Base-by-base conservation (phyloP, 2,888 invertebrate genomes). In the Leptinotarsa tumamoca region DNA sequence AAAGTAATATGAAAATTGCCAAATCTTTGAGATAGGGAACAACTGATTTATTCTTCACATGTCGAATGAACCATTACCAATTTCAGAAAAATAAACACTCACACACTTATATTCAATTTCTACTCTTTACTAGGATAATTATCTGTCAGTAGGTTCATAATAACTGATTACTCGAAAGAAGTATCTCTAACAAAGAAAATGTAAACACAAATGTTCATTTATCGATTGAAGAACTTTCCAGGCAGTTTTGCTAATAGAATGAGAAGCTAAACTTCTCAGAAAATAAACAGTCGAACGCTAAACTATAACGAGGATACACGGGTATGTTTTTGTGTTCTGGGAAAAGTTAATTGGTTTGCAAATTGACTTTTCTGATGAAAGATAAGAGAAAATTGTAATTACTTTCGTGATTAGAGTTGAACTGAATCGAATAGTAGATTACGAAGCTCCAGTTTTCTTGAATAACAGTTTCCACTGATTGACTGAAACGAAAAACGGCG, bases 341-440 rank as follows among this genome's bases (percentile, higher is more conserved):
- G 75, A 71, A 71, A 81, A 83, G 72, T 80, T 81, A 83, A 83
- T 83, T 81, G 83, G 81, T 82, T 83, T 81, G 80, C 81, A 81
- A 81, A 83, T 83, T 77, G 81, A 80, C 80, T 79, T 82, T 82
- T 82, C 84, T 82, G 86, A 86, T 87, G 79, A 78, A 80, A 82
- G 86, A 86, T 86, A 85, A 87, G 85, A 86, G 86, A 85, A 86
- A 85, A 84, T 83, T 83, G 85, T 86, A 87, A 87, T 87, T 87
- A 87, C 85, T 87, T 87, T 86, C 85, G 80, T 84, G 85, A 86
- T 86, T 86, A 81, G 82, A 78, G 81, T 79, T 82, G 83, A 83
- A 84, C 78, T 82, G 82, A 83, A 84, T 83, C 79, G 82, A 82
- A 85, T 85, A 85, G 85, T 85, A 83, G 84, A 58, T 23, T 70